Evolutionary conservation across 2,113 vertebrate species (phyloP).

Genomic region (Anarhynchus alexandrinus): DNA sequence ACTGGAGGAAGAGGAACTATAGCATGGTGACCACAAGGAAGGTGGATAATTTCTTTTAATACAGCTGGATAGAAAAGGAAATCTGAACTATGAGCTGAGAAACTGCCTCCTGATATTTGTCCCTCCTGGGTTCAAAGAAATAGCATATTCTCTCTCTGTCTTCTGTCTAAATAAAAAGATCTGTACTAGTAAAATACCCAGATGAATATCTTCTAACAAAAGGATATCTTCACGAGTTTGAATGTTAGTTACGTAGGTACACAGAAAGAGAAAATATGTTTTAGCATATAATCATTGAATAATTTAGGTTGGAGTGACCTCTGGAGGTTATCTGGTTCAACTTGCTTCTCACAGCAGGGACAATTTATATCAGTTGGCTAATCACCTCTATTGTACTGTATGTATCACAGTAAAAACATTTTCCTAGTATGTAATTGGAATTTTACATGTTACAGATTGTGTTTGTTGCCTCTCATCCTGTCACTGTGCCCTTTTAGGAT

Average conservation of each 20-base stretch:
- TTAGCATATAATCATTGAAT: neutral
- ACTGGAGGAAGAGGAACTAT: neutral
- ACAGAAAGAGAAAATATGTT: neutral
- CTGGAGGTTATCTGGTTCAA: conserved; percentile 9
- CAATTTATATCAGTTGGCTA: neutral
- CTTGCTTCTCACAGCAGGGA: neutral
- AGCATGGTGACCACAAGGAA: neutral
- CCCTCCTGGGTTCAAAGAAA: neutral
- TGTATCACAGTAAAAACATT: neutral
- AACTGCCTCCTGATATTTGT: neutral
- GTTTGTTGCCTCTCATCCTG: neutral
- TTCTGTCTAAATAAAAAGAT: neutral
- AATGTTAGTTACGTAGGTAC: neutral
- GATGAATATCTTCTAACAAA: neutral
- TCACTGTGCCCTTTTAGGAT: neutral
- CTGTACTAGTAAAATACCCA: neutral
- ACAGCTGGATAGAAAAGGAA: neutral
- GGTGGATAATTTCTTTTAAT: neutral
- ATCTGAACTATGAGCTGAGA: neutral
- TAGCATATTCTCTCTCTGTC: neutral
- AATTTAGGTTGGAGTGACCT: conserved; percentile 41
- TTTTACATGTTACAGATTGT: neutral
- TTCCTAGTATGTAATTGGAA: neutral
- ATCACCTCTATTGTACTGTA: neutral
- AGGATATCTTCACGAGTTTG: neutral